Base-by-base conservation (phyloP, 1,140 invertebrate species). In the Pseudobourletiella spinata region DNA sequence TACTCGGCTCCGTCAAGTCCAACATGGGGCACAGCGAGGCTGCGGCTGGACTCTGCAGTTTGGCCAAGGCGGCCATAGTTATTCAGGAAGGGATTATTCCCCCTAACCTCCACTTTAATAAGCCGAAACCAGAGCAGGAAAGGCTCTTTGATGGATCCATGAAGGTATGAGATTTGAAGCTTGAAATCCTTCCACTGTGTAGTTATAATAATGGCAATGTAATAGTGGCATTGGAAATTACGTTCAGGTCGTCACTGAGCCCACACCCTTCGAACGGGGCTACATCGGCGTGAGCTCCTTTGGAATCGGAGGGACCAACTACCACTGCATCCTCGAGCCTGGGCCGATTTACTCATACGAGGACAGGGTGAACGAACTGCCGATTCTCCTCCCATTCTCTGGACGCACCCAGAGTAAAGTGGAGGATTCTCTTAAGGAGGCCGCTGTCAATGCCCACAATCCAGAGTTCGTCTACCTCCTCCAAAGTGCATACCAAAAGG, bases 251-350 rank as follows among this genome's bases (percentile, higher is more conserved):
- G 87, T 97, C 2, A 81, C 85, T 65, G 81, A 85, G 72, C 82
- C 85, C 59, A 84, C 81, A 48, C 81, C 82, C 15, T 93, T 88
- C 84, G 84, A 87, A 32, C 91, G 91, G n/a, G 89, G 89, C 15
- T 77, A 90, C 22, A 83, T 90, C 30, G 93, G 83, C 6, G 72
- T 98, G 1, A 98, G 96, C 76, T 95, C 91, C 2, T 98, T 98
- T 76, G 95, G 95, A 18, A 97, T 98, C 78, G 95, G 95, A 59
- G 95, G 95, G 50, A 89, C 92, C 26, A 98, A 98, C 78, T 91
- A 88, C 16, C 94, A 98, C 75, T 76, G 91, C 0, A 78, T 98
- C 56, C 76, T 98, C 0, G 84, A 85, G 69, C 86, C 86, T 1
- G 86, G 88, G 72, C 81, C 83, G 0, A n/a, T n/a, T n/a, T n/a